Evolutionary conservation across 1,140 invertebrate genomes (phyloP), one percentile per base, ranked within the genome.

Genomic region (Hycleus phaleratus): DNA sequence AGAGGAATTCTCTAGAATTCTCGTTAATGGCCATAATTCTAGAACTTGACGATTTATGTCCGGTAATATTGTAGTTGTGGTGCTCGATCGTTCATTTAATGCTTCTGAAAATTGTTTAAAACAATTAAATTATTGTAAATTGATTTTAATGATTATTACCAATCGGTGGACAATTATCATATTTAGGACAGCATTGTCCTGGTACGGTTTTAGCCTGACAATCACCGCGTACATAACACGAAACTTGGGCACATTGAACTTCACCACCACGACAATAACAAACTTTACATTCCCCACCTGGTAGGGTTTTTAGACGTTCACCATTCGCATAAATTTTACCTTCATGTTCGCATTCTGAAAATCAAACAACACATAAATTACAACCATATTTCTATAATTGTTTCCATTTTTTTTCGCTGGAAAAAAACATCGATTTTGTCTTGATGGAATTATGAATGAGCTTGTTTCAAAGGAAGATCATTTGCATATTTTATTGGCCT

Each of bases 251-350:
- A 72, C 87, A 90, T 60, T 86, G 82, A 57, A 90, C 82, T 72
- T 86, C 85, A 4, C 85, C 85, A 42, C 85, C 85, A 75, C 86
- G 83, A 71, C 87, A 90, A 71, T 87, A 88, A 72, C 87, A 90
- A 18, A 86, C 85, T 68, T 83, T 82, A 75, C 87, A 90, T 11
- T 86, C 85, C 60, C 82, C 84, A 51, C 80, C 77, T 44, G 81
- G 81, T 62, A 69, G 70, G 26, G 85, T 81, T 59, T 85, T 76
- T 61, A 87, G 77, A 71, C 85, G 83, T 74, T 88, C 84, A 25
- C 87, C 87, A 71, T 88, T 88, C 57, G 81, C 81, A 71, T 88
- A 90, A 56, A 81, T 78, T 68, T 79, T 81, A 39, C 85, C 86
- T 70, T 87, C 82, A 69, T 85, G 80, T 66, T 88, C 84, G 67